Base-by-base conservation (phyloP, 2,888 invertebrate species). In the Spilarctia lutea region DNA sequence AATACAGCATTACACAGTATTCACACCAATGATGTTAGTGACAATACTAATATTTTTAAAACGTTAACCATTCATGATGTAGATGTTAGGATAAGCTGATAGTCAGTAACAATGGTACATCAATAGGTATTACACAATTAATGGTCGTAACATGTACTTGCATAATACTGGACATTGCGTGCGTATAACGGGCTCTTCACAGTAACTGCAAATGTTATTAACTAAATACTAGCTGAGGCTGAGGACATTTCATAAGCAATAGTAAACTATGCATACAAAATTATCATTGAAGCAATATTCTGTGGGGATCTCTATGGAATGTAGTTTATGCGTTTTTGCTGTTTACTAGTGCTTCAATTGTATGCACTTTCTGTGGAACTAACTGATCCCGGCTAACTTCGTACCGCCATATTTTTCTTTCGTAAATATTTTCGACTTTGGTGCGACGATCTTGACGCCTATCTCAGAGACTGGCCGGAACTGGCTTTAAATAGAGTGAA, bases 51-150 rank as follows among this genome's bases (percentile, higher is more conserved):
- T 27, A 60, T 13, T 60, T 27, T 27, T n/a, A 60, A 60, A 30
- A 63, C 30, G 63, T 2, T 6, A 63, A 30, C 27, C 4, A 30
- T 3, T 7, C 27, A 74, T 65, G 72, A 76, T 79, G 72, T 75
- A 78, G 79, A 72, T 75, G 71, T 75, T 56, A 66, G 80, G 78
- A 83, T 83, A 81, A 83, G 79, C 63, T 33, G 70, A 74, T 78
- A 71, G 79, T 75, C 78, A 73, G 78, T 69, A 76, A 74, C 75
- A 73, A 77, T 78, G 48, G 76, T 79, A 45, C 79, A 78, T 83
- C 71, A 79, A 80, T 75, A 81, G 77, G 79, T 74, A 67, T 86
- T 86, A 80, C 85, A 81, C 81, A 86, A 85, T 81, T 81, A 79
- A 79, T 80, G 77, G 74, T 77, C 77, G 82, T 82, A 83, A 79